phyloP scores from a whole-genome alignment of 2,113 vertebrate species.

The Cynopterus brachyotis region DNA sequence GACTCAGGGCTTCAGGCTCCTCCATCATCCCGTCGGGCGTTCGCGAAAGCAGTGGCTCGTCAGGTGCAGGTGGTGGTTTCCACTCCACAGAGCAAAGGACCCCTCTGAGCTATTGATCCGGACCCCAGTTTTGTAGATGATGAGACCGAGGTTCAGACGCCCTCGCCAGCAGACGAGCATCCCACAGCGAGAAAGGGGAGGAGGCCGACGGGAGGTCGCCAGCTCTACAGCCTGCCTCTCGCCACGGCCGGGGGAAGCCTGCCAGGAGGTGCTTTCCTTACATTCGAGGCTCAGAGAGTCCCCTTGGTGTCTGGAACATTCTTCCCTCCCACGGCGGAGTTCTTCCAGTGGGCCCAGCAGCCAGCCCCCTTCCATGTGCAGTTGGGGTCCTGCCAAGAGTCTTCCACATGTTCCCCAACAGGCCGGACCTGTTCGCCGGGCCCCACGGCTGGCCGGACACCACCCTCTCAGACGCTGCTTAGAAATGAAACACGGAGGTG shows the following conservation, averaged over 20 bases:
- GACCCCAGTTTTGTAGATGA: neutral
- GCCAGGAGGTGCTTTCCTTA: neutral
- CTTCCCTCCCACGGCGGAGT: neutral
- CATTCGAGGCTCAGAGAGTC: neutral
- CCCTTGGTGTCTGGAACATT: neutral
- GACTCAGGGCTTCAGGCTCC: neutral
- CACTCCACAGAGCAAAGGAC: neutral
- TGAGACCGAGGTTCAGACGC: neutral
- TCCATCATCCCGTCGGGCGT: neutral
- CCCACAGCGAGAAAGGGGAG: neutral
- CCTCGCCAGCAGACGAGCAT: neutral
- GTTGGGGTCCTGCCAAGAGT: constrained; percentile 60
- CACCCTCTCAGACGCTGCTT: constrained; percentile 40
- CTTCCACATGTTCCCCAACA: constrained; percentile 70
- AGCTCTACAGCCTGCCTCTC: neutral
- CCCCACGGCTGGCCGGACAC: constrained; percentile 51
- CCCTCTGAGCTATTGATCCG: neutral
- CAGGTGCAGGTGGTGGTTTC: neutral
- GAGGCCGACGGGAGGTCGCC: accelerated
- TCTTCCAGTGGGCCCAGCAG: neutral
- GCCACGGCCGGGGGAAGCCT: accelerated
- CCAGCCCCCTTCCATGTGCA: neutral
- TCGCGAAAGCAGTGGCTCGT: neutral
- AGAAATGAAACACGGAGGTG: constrained; percentile 62
- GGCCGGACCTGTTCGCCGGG: constrained; percentile 65